Base-by-base conservation (phyloP, 2,113 vertebrate genomes). In the Rhineura floridana region DNA sequence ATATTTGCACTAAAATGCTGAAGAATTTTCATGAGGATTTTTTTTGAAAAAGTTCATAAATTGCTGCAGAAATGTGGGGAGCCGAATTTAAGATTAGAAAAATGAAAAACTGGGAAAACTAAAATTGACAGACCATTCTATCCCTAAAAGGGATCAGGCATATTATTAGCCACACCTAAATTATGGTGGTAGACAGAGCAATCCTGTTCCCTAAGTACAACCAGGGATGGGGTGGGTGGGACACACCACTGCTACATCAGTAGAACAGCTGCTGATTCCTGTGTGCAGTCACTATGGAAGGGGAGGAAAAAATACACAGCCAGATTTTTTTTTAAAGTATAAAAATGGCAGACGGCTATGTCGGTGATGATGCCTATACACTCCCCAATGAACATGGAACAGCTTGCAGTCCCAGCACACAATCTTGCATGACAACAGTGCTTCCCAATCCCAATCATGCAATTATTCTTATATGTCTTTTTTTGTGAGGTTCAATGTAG, bases 261-360 rank as follows among this genome's bases (percentile, higher is more conserved):
- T 8, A 67, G 65, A 67, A 65, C 25, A 79, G 48, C 46, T 36
- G 55, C 30, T 62, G 4, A 36, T 36, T 44, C 39, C 33, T 76
- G 63, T 39, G 46, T 46, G 28, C 39, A 73, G 17, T 85, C 81
- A 86, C 76, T 73, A 30, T 81, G 89, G 81, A 83, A 48, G 87
- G 3, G 4, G 6, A 63, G 11, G 33, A 28, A 46, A 8, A 42
- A 62, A 62, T 46, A 78, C 13, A 70, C 69, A 70, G 55, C 55
- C 55, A 59, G 55, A 59, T 5, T 21, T 55, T 55, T 36, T 70
- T 17, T 36, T 39, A 4, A 59, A 55, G 55, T 19, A 39, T 39
- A 39, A 72, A 72, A 72, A 72, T 55, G 13, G 12, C 23, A 55
- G 13, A 42, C 50, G n/a, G n/a, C n/a, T n/a, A n/a, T n/a, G n/a